phyloP scores from a whole-genome alignment of 2,113 vertebrate species.

The Emydura subglobosa region DNA sequence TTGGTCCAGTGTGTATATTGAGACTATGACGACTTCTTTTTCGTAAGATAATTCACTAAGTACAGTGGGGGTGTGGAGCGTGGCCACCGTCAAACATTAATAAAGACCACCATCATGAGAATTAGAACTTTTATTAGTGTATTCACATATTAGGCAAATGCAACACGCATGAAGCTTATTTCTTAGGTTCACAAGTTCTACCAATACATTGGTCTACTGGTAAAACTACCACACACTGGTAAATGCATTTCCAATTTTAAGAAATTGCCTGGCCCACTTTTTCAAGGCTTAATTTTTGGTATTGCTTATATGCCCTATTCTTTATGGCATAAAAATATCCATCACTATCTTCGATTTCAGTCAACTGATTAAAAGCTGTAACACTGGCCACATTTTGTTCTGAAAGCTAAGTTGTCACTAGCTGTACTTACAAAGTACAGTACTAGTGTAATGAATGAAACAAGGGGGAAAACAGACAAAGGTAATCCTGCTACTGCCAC shows the following conservation, averaged over 20 bases:
- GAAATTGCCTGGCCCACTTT: constrained; percentile 59
- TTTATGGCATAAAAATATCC: constrained; percentile 66
- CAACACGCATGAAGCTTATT: constrained; percentile 91
- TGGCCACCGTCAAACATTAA: not conserved
- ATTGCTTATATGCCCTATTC: constrained; percentile 74
- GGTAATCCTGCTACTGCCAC: constrained; percentile 80
- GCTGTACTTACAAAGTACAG: constrained; percentile 82
- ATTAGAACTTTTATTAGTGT: constrained; percentile 95
- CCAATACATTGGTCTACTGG: constrained; percentile 88
- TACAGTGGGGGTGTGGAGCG: no score
- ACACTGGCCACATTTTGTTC: constrained; percentile 79
- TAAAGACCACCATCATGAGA: constrained; percentile 72
- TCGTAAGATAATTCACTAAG: not conserved
- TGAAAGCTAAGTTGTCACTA: constrained; percentile 76
- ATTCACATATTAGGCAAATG: constrained; percentile 95
- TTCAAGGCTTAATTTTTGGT: constrained; percentile 72
- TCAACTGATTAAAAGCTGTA: constrained; percentile 69
- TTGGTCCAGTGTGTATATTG: not conserved
- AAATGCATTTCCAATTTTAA: constrained; percentile 77
- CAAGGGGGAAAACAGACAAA: constrained; percentile 70
- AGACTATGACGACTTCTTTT: not conserved
- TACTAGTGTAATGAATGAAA: constrained; percentile 76
- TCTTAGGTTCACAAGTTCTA: constrained; percentile 88
- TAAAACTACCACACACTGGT: constrained; percentile 85
- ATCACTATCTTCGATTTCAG: constrained; percentile 25